Base-by-base conservation (phyloP, 1,140 invertebrate species). In the Platyscapa corneri region DNA sequence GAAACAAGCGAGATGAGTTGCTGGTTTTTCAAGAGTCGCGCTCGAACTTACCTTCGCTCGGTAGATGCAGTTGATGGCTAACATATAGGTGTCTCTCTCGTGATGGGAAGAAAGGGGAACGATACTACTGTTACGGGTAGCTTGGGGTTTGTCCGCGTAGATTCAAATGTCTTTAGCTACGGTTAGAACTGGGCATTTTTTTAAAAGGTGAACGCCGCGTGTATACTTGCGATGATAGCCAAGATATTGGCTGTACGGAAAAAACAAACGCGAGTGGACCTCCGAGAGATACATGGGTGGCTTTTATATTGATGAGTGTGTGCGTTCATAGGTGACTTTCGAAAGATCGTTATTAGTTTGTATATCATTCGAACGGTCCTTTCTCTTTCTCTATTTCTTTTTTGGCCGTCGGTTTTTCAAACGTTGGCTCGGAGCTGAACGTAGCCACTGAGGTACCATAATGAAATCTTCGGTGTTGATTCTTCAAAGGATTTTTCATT, bases 1-100 rank as follows among this genome's bases (percentile, higher is more conserved):
- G 90, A 91, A 90, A 91, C 90, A 90, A 91, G 91, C 90, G 89
- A 88, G 89, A 90, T 91, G 90, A 91, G 90, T 91, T 88, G 91
- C 90, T 87, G 84, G 87, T 89, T 90, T 88, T 86, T 80, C 82
- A 83, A 81, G 81, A 74, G 81, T 64, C 53, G 53, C 70, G 70
- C 39, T 70, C 34, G 14, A 37, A 37, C 67, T 70, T 34, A 34
- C 32, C 67, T 70, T 34, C 67, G 14, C 16, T 70, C 67, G 16
- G 32, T 70, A 70, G 67, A 18, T 70, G 67, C 32, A 37, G 20
- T 70, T 7, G 42, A 46, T 3, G 56, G 27, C 10, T 23, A 27
- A 10, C 23, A 60, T 1, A 23, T 27, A 27, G 5, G 56, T 27
- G 27, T 60, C 56, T 60, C 46, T 23, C 0, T 20, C 67, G 16